Evolutionary conservation across 2,888 invertebrate genomes (phyloP).

Genomic region (Pediacus dermestoides): DNA sequence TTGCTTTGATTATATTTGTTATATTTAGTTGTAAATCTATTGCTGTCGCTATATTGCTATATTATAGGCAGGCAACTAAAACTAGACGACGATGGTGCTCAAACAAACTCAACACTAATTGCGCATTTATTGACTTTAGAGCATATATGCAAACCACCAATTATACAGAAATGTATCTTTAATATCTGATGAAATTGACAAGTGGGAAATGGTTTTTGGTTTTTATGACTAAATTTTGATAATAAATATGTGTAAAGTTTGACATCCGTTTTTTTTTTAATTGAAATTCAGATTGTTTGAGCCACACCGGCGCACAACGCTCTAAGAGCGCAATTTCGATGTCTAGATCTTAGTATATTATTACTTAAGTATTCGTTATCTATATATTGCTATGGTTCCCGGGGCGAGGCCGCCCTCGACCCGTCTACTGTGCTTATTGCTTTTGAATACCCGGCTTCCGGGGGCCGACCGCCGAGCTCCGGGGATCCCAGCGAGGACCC

Average conservation of each 20-base stretch:
- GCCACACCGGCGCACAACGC: slow-evolving; percentile 20
- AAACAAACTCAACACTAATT: slow-evolving; percentile 23
- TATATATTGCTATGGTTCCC: slow-evolving; percentile 51
- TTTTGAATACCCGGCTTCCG: slow-evolving; percentile 53
- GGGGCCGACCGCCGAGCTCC: slow-evolving; percentile 39
- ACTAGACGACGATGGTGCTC: slow-evolving; percentile 35
- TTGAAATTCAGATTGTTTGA: slow-evolving; percentile 22
- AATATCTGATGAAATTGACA: slow-evolving; percentile 11
- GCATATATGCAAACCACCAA: too few relatives aligned
- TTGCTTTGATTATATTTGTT: slow-evolving; percentile 48
- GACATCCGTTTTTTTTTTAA: too few relatives aligned
- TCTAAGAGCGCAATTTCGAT: slow-evolving; percentile 30
- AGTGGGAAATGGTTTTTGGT: slow-evolving; percentile 15
- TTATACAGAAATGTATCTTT: too few relatives aligned
- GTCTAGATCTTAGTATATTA: slow-evolving; percentile 34
- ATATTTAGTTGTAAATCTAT: slow-evolving; percentile 42
- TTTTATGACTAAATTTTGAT: too few relatives aligned
- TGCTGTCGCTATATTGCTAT: slow-evolving; percentile 51
- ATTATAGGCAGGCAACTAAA: slow-evolving; percentile 47
- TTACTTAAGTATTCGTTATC: slow-evolving; percentile 43
- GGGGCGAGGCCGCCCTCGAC: slow-evolving; percentile 37
- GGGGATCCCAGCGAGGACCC: background rate
- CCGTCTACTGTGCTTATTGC: slow-evolving; percentile 51
- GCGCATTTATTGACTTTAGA: slow-evolving; percentile 21
- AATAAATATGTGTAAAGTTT: too few relatives aligned